These are phyloP conservation scores for Eulithis testata DNA, from an alignment of 2,888 invertebrate species.

Conservation along the genomic window DNA sequence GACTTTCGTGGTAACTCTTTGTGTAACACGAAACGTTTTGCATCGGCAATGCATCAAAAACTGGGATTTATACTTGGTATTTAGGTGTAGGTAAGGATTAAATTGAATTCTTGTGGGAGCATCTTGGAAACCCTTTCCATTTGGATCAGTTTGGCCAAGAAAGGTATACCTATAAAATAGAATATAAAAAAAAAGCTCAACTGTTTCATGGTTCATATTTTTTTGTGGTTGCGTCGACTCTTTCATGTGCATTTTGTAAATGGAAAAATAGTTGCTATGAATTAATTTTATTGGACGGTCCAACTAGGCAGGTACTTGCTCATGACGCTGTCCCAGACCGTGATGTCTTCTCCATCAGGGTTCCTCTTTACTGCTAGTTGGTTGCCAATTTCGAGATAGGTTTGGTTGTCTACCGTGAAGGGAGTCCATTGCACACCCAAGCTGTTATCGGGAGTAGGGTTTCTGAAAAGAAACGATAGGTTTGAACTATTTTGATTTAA, in stretches of 20 bases:
- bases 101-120: no score
- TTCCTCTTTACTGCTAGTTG: slow-evolving; percentile 52
- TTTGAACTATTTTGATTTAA: background rate
- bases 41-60: no score
- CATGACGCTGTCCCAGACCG: slow-evolving; percentile 57
- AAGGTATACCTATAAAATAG: no score
- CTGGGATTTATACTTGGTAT: no score
- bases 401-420: slow-evolving; percentile 35
- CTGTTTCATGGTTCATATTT: no score
- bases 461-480: slow-evolving; percentile 36
- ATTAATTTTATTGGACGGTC: slow-evolving; percentile 19
- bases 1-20: no score
- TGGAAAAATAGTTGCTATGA: background rate
- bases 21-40: no score
- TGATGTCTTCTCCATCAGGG: slow-evolving; percentile 54
- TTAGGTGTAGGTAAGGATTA: no score
- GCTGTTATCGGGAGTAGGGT: slow-evolving; percentile 45
- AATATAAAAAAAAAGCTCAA: no score
- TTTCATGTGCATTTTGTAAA: background rate
- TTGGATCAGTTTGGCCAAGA: no score
- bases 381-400: slow-evolving; percentile 50
- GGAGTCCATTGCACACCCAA: slow-evolving; percentile 42
- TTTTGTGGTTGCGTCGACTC: no score
- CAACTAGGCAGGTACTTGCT: slow-evolving; percentile 51
- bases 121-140: no score